A percentile compares a stretch with the other conserved stretches of the same genome.
phyloP scores from a whole-genome alignment of 37 sponge, comb jelly and placozoan species.

The Axinella damicornis region DNA sequence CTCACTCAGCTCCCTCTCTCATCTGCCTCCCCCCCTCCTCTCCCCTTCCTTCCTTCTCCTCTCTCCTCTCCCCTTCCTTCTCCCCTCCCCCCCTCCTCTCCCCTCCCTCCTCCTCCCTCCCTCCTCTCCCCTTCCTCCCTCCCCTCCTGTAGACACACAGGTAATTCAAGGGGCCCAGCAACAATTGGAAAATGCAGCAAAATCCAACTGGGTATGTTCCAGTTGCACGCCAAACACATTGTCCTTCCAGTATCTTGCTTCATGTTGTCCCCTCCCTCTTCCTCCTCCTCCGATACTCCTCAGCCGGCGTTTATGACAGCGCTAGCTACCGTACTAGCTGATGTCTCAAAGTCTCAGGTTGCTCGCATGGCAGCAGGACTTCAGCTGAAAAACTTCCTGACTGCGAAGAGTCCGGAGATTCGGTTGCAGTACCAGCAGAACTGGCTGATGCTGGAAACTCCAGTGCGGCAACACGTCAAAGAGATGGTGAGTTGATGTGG shows the following conservation, averaged over 20 bases:
- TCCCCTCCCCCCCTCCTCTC: no score
- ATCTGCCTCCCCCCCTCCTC: neutral
- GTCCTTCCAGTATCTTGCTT: no score
- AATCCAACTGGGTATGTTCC: slow-evolving; percentile 59
- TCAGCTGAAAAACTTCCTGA: slow-evolving; percentile 97
- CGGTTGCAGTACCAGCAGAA: slow-evolving; percentile 74
- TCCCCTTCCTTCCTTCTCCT: neutral
- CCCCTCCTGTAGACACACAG: slow-evolving; percentile 43
- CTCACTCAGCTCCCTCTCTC: neutral
- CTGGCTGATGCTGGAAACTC: slow-evolving; percentile 80
- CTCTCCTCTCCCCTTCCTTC: neutral
- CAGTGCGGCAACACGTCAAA: slow-evolving; percentile 78
- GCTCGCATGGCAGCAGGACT: slow-evolving; percentile 95
- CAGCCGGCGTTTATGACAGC: slow-evolving; percentile 83
- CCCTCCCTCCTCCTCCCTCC: neutral
- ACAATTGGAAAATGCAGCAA: slow-evolving; percentile 65
- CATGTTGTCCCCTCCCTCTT: no score
- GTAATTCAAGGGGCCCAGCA: slow-evolving; percentile 44
- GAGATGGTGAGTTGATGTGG: slow-evolving; percentile 53
- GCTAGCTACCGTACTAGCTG: slow-evolving; percentile 80
- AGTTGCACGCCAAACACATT: no score
- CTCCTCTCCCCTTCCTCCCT: neutral
- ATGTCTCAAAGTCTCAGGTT: slow-evolving; percentile 65
- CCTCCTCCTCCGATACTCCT: no score
- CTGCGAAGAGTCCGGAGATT: slow-evolving; percentile 81